These are phyloP conservation scores for Actenoides hombroni DNA, from an alignment of 2,113 vertebrate genomes.

Conservation along the genomic window DNA sequence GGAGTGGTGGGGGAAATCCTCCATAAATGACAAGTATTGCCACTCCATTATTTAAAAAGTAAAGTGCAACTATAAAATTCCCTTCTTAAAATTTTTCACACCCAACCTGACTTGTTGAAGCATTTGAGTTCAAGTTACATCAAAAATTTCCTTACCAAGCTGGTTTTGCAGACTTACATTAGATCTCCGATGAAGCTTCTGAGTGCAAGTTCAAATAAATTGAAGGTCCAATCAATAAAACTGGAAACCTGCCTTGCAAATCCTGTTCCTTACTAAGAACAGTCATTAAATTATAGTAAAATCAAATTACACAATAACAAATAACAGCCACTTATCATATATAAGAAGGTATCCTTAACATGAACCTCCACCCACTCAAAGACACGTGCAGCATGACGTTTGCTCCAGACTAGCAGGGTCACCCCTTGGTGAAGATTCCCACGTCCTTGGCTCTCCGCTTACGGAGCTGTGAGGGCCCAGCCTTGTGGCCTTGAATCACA, in stretches of 20 bases:
- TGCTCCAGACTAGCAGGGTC: fast-evolving
- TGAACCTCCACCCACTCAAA: not conserved
- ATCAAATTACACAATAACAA: not conserved
- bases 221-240: slow-evolving; percentile 19
- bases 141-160: slow-evolving; percentile 8
- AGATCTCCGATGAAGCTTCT: not conserved
- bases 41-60: not conserved
- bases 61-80: not conserved
- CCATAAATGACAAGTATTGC: not conserved
- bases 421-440: not conserved
- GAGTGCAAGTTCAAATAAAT: slow-evolving; percentile 18
- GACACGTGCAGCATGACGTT: not conserved
- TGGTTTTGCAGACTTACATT: slow-evolving; percentile 5
- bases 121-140: not conserved
- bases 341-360: not conserved
- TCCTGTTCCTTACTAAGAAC: not conserved
- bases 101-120: not conserved
- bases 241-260: slow-evolving; percentile 32
- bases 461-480: not conserved
- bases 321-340: fast-evolving
- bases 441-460: not conserved
- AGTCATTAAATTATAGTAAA: slow-evolving; percentile 17
- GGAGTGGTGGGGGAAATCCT: too few species aligned
- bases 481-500: not conserved
- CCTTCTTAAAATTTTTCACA: not conserved